Percentiles rank a stretch among this genome's conserved stretches.
Conservation (phyloP, 2,113 vertebrate genomes). For the Pedionomus torquatus region DNA sequence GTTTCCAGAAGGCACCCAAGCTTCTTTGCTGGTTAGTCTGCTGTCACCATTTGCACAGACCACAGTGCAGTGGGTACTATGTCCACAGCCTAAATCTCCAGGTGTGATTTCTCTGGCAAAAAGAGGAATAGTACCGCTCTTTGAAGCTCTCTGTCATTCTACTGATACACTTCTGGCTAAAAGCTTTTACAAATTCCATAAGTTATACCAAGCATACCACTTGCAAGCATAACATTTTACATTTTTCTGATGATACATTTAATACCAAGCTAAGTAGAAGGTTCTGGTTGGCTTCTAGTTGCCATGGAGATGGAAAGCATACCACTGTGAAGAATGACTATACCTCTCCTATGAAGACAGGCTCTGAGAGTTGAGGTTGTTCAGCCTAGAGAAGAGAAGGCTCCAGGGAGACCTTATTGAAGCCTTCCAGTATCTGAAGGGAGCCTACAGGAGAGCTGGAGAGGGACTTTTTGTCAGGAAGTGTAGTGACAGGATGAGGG, state of each 20-base stretch:
- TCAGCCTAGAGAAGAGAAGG: too few relatives aligned
- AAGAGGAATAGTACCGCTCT: neutral
- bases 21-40: neutral
- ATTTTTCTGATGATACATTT: neutral
- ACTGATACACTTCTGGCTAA: neutral
- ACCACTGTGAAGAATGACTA: neutral
- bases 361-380: too few relatives aligned
- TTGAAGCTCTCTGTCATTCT: neutral
- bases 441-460: too few relatives aligned
- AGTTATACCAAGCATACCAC: neutral
- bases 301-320: neutral
- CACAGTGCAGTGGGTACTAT: neutral
- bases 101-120: neutral
- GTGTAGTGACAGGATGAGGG: too few relatives aligned
- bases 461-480: too few relatives aligned
- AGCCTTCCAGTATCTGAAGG: too few relatives aligned
- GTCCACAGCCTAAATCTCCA: neutral
- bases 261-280: neutral
- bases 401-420: too few relatives aligned
- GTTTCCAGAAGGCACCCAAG: neutral
- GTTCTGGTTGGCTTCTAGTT: conserved; percentile 5
- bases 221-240: neutral
- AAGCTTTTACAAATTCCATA: neutral
- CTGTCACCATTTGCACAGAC: neutral
- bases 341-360: too few relatives aligned